A percentile compares a stretch with the other conserved stretches of the same genome.
Evolutionary conservation across 2,113 vertebrate genomes (phyloP).

Genomic region (Tragelaphus scriptus): DNA sequence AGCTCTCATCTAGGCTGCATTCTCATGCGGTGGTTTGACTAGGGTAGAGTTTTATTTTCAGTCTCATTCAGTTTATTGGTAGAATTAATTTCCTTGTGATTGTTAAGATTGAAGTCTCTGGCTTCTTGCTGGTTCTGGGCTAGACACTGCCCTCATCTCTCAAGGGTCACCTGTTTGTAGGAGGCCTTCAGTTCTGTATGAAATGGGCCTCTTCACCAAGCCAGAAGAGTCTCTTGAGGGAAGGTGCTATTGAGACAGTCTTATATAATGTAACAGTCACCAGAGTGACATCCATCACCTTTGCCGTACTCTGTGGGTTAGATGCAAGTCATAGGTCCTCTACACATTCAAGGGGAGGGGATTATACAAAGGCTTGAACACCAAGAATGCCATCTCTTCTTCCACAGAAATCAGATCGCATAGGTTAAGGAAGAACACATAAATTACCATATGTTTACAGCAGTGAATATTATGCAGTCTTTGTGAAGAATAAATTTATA

Average conservation of each 20-base stretch:
- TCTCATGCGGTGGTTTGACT: neutral
- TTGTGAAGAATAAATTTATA: neutral
- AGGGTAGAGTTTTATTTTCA: neutral
- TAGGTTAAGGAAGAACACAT: neutral
- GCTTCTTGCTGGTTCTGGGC: neutral
- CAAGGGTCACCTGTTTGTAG: neutral
- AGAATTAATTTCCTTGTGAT: neutral
- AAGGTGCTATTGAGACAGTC: neutral
- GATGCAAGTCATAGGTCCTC: neutral
- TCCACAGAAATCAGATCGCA: neutral
- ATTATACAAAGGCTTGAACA: neutral
- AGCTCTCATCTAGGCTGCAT: neutral
- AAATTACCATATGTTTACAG: neutral
- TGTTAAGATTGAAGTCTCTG: neutral
- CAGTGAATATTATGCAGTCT: neutral
- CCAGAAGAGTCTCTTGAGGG: neutral
- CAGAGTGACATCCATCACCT: neutral
- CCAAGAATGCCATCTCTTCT: neutral
- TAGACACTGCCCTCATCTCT: neutral
- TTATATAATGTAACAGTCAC: neutral
- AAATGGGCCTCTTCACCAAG: neutral
- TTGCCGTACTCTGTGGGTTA: neutral
- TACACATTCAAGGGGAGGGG: neutral
- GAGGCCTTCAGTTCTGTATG: neutral
- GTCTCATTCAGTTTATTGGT: neutral